Evolutionary conservation across 2,113 vertebrate species (phyloP).

Genomic region (Ahaetulla prasina): DNA sequence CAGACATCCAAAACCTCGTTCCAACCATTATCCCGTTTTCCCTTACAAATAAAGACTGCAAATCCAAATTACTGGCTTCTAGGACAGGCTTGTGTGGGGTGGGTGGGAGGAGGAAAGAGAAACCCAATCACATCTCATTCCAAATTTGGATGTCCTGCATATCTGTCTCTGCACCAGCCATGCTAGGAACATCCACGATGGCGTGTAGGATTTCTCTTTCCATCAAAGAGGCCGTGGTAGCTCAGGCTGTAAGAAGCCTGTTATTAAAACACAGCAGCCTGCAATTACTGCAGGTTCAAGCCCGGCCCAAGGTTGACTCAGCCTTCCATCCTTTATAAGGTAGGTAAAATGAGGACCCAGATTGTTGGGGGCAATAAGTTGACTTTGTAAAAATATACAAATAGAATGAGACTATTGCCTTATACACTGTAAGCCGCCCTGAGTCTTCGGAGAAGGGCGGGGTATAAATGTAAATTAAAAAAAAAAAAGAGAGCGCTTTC

Average conservation of each 20-base stretch:
- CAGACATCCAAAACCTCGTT: conserved; percentile 60
- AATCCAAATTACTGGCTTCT: conserved; percentile 62
- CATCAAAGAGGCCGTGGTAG: conserved; percentile 41
- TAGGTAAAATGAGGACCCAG: too few species aligned
- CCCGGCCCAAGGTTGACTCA: too few species aligned
- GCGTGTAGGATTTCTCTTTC: conserved; percentile 35
- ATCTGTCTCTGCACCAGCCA: conserved; percentile 59
- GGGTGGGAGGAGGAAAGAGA: conserved; percentile 22
- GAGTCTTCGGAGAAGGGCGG: too few species aligned
- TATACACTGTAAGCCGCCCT: too few species aligned
- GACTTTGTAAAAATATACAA: too few species aligned
- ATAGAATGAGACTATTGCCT: too few species aligned
- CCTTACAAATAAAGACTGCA: conserved; percentile 62
- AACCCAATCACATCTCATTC: conserved; percentile 60
- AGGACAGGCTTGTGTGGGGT: conserved; percentile 44
- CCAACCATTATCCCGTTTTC: conserved; percentile 52
- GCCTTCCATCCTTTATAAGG: too few species aligned
- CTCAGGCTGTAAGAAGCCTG: too few species aligned
- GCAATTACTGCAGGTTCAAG: too few species aligned
- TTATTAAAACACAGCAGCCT: too few species aligned
- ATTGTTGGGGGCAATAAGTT: too few species aligned
- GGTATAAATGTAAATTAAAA: too few species aligned
- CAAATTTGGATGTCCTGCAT: conserved; percentile 49
- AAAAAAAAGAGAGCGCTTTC: conserved; percentile 51
- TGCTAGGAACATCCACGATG: conserved; percentile 42